Evolutionary conservation across 2,113 vertebrate species (phyloP), one percentile per base, ranked within the genome.

Genomic region (Pseudolaguvia tuberculata): DNA sequence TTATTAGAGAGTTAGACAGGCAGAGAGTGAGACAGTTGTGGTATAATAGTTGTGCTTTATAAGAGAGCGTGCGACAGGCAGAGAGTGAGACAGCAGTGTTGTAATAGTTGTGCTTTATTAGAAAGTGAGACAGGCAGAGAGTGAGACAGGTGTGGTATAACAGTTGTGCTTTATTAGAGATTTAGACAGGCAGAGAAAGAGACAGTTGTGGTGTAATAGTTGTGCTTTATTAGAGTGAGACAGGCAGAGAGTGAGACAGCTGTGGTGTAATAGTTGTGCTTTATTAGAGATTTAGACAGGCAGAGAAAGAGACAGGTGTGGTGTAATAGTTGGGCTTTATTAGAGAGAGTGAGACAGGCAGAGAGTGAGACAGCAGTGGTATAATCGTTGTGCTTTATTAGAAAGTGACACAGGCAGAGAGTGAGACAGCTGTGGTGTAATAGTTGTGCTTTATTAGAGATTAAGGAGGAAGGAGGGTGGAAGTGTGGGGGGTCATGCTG

Each of bases 381-480:
- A 81, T 82, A 78, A 5, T 48, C 3, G 47, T 48, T 48, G 47
- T 48, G 3, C 3, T 48, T 48, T 48, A 48, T 3, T 48, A 48
- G 10, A 11, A 11, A 48, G 47, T 2, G 17, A 62, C 29, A 62
- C 31, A 35, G 31, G 6, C 31, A 35, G 31, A 35, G 3, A 48
- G 11, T 15, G 12, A 48, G 47, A 48, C 47, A 3, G 47, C n/a
- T n/a, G n/a, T n/a, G n/a, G n/a, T n/a, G n/a, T n/a, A n/a, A 84
- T 81, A 78, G 79, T 88, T 91, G 88, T 91, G 88, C 89, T 91
- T 91, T 91, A 90, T 90, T 90, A 85, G 80, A 83, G 52, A 69
- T 86, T n/a, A 88, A 80, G 80, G 80, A 90, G 88, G 86, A 88
- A 86, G 87, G 82, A 75, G 86, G 87, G 53, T 0, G 4, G 53